Percentiles rank a stretch among this genome's conserved stretches.
These are phyloP conservation scores for Vanessa cardui DNA, from an alignment of 2,888 invertebrate species.

Conservation along the genomic window DNA sequence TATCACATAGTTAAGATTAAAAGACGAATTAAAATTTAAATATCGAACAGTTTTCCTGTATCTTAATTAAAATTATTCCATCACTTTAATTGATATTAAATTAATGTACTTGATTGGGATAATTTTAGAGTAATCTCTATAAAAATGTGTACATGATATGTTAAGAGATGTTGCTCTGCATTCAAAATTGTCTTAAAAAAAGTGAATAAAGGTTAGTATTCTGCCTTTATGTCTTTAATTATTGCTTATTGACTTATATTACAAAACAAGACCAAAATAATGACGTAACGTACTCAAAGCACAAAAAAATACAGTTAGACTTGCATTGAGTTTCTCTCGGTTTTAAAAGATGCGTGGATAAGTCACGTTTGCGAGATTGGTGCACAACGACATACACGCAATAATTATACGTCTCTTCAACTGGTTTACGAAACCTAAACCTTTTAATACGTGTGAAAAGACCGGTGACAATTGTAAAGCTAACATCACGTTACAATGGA, in stretches of 20 bases:
- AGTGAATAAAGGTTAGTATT: too few species aligned
- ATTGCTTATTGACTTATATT: neutral
- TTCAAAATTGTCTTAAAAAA: neutral
- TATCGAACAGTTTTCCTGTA: too few species aligned
- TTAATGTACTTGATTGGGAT: too few species aligned
- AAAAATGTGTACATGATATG: too few species aligned
- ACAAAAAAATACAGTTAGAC: constrained; percentile 20
- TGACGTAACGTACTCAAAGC: constrained; percentile 19
- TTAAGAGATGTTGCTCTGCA: neutral
- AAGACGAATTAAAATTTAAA: too few species aligned
- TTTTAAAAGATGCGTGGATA: constrained; percentile 24
- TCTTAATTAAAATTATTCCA: too few species aligned
- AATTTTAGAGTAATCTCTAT: too few species aligned
- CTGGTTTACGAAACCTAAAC: constrained; percentile 11
- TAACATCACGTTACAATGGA: neutral
- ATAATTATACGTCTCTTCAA: constrained; percentile 21
- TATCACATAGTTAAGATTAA: too few species aligned
- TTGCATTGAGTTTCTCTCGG: constrained; percentile 29
- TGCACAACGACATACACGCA: constrained; percentile 20
- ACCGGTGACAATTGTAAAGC: neutral
- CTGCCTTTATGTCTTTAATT: neutral
- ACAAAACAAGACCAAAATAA: neutral
- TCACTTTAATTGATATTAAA: too few species aligned
- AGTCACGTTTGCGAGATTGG: constrained; percentile 35
- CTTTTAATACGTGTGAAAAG: constrained; percentile 11